phyloP scores from a whole-genome alignment of 92 coral and sea anemone genomes.

The Palythoa grandiflora region DNA sequence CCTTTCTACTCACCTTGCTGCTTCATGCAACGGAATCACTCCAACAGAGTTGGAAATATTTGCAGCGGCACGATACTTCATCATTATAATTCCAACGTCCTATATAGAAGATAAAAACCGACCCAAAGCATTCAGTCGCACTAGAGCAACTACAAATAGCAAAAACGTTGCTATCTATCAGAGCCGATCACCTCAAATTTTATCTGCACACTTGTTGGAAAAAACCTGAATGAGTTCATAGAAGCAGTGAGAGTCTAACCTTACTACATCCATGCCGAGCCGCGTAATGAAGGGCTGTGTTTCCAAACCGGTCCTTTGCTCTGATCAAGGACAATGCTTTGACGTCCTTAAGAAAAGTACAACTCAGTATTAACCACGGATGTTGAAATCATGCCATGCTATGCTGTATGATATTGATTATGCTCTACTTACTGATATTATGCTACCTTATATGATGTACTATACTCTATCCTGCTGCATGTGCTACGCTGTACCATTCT shows the following conservation, averaged over 20 bases:
- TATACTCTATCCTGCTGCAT: too few relatives aligned
- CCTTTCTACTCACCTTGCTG: constrained; percentile 65
- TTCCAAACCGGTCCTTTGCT: constrained; percentile 85
- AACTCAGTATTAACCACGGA: background rate
- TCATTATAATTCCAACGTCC: constrained; percentile 85
- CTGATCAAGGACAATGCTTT: constrained; percentile 81
- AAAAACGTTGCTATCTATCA: too few relatives aligned
- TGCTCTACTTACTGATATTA: too few relatives aligned
- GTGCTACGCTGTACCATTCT: too few relatives aligned
- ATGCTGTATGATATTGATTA: background rate
- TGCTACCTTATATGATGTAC: too few relatives aligned
- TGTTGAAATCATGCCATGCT: background rate
- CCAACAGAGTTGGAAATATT: constrained; percentile 76
- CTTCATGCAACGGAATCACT: constrained; percentile 83
- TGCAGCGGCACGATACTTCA: constrained; percentile 86
- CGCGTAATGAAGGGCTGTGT: constrained; percentile 89
- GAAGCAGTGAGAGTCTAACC: constrained; percentile 41
- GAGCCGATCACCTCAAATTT: too few relatives aligned
- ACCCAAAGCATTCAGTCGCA: background rate
- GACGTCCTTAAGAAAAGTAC: constrained; percentile 68
- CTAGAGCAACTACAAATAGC: background rate
- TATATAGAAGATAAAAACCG: constrained; percentile 13
- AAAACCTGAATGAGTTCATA: background rate
- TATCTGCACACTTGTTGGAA: too few relatives aligned
- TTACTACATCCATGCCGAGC: constrained; percentile 83